These are phyloP conservation scores for Apolygus lucorum DNA, from an alignment of 1,140 invertebrate species.

Conservation along the genomic window DNA sequence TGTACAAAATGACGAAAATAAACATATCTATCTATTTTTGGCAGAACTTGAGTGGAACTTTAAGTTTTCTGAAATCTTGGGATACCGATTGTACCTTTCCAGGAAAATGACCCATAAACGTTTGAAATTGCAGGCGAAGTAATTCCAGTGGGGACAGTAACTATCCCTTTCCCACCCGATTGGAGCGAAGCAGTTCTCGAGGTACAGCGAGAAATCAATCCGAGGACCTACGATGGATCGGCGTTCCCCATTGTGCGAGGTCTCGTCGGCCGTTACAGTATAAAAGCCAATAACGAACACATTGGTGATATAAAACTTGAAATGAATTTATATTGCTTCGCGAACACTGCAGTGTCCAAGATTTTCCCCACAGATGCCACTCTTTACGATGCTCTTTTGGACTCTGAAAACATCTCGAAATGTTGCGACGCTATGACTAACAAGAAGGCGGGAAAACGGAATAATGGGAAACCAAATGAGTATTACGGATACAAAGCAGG, in stretches of 20 bases:
- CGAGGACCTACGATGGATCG: not conserved
- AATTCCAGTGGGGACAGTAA: not conserved
- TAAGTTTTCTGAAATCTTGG: too few relatives aligned
- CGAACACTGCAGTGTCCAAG: not conserved
- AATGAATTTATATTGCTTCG: not conserved
- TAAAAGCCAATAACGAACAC: not conserved
- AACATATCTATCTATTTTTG: too few relatives aligned
- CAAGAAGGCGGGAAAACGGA: not conserved
- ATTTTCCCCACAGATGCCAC: not conserved
- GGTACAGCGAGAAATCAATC: not conserved
- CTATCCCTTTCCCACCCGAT: not conserved
- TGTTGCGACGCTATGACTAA: not conserved
- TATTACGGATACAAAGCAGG: not conserved
- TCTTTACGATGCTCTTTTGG: not conserved
- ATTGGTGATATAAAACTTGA: not conserved
- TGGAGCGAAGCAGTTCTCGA: not conserved
- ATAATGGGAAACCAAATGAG: too few relatives aligned
- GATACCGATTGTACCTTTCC: too few relatives aligned
- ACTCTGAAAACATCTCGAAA: not conserved
- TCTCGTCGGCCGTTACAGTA: not conserved
- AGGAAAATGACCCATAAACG: too few relatives aligned
- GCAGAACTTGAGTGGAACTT: too few relatives aligned
- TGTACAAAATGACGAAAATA: too few relatives aligned
- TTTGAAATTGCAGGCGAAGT: slow-evolving; percentile 3
- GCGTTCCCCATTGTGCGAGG: not conserved